Evolutionary conservation across 2,113 vertebrate genomes (phyloP).

Genomic region (Syngnathoides biaculeatus): DNA sequence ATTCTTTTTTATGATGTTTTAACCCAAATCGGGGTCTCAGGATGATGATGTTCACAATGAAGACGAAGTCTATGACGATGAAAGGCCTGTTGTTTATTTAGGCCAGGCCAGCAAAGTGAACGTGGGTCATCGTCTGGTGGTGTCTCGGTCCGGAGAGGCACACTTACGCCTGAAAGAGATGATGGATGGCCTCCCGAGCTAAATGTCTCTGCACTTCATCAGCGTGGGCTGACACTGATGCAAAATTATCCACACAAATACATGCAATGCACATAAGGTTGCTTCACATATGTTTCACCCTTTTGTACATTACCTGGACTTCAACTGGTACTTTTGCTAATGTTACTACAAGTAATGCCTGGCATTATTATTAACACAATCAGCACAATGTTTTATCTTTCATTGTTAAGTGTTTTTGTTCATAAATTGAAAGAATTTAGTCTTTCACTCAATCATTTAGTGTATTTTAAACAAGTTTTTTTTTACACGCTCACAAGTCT

Average conservation of each 20-base stretch:
- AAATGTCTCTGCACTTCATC: slow-evolving; percentile 55
- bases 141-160: slow-evolving; percentile 44
- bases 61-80: slow-evolving; percentile 28
- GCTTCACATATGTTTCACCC: not conserved
- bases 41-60: slow-evolving; percentile 6
- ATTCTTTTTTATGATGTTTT: slow-evolving; percentile 3
- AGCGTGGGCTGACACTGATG: slow-evolving; percentile 33
- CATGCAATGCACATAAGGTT: not conserved
- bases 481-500: too few species aligned
- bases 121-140: slow-evolving; percentile 37
- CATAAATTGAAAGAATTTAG: not conserved
- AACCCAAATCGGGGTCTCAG: slow-evolving; percentile 17
- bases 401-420: not conserved
- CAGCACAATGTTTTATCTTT: not conserved
- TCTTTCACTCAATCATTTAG: not conserved
- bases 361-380: not conserved
- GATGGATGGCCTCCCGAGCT: slow-evolving; percentile 62
- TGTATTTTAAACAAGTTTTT: not conserved
- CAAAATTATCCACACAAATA: slow-evolving; percentile 12
- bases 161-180: slow-evolving; percentile 61
- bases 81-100: slow-evolving; percentile 47
- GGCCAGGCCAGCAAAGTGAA: slow-evolving; percentile 26
- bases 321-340: slow-evolving; percentile 6
- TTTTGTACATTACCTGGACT: not conserved
- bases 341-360: not conserved